Conservation (phyloP, 2,113 vertebrate genomes). For the Solea solea region DNA sequence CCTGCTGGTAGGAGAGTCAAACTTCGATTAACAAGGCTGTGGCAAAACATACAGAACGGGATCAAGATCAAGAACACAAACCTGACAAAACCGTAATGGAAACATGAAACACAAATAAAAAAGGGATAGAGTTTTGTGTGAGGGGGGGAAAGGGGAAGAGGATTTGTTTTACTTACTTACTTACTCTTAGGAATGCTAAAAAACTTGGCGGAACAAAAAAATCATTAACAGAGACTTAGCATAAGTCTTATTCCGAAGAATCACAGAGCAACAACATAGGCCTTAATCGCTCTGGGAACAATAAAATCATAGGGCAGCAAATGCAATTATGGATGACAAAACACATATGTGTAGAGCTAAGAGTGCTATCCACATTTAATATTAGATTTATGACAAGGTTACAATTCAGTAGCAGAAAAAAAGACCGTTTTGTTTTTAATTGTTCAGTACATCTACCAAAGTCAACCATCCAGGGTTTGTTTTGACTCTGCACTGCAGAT, state of each 20-base stretch:
- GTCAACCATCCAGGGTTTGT: slow-evolving; percentile 53
- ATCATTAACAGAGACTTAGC: slow-evolving; percentile 53
- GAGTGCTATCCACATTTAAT: slow-evolving; percentile 10
- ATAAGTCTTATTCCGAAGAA: slow-evolving; percentile 45
- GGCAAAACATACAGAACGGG: not conserved
- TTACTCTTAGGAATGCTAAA: slow-evolving; percentile 49
- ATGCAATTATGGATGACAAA: slow-evolving; percentile 38
- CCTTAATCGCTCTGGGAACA: slow-evolving; percentile 26
- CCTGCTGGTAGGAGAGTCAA: not conserved
- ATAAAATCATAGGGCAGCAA: slow-evolving; percentile 37
- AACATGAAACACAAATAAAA: slow-evolving; percentile 23
- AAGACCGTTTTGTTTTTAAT: slow-evolving; percentile 24
- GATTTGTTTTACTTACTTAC: slow-evolving; percentile 34
- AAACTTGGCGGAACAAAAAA: slow-evolving; percentile 41
- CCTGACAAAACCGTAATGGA: slow-evolving; percentile 6
- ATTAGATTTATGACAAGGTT: slow-evolving; percentile 12
- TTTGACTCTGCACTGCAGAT: slow-evolving; percentile 55
- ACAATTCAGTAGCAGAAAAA: slow-evolving; percentile 27
- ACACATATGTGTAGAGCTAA: slow-evolving; percentile 11
- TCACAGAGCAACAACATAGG: slow-evolving; percentile 40
- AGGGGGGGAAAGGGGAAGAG: slow-evolving; percentile 11
- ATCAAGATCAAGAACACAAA: not conserved
- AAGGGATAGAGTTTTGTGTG: not conserved
- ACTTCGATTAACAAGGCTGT: not conserved
- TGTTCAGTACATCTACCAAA: slow-evolving; percentile 33